Base-by-base conservation (phyloP, 2,797 vertebrate species). In the Darevskia mixta region DNA sequence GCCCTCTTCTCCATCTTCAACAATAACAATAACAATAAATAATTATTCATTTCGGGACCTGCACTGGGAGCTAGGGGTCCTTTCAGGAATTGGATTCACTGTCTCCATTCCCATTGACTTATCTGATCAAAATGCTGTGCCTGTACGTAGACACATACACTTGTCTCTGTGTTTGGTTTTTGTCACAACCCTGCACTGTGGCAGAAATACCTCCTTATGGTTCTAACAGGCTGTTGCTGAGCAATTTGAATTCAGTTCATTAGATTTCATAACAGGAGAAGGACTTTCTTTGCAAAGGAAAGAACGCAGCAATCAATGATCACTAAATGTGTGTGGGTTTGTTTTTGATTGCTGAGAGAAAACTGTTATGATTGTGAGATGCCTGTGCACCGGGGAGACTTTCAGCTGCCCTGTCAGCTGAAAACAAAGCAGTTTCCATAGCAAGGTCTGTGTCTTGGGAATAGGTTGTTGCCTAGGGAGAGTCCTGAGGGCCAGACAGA, bases 161-260 rank as follows among this genome's bases (percentile, higher is more conserved):
- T 85, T 79, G 87, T 80, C n/a, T 78, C 17, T 84, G 23, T 88
- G 38, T 23, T 64, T 23, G 61, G 61, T 64, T 64, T 86, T 58
- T 87, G 49, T 85, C 85, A 83, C 92, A 91, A 85, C 89, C 27
- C 92, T 92, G 80, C 78, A 89, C 85, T 88, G 92, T 88, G 91
- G 91, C 89, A 91, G 89, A 89, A 55, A 92, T 83, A 84, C 67
- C 85, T 89, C 81, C 93, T 83, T 91, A 92, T 89, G 89, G 29
- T 67, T 87, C 88, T 83, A 83, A 91, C 89, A 90, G 84, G 13
- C 27, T 38, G 89, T 86, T 80, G 90, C 32, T 85, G 45, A 94
- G 75, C 58, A 88, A 94, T 94, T 79, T 93, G 87, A 95, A 94
- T 92, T 93, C 82, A 87, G 88, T 58, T 94, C 86, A 93, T 94